Base-by-base conservation (phyloP, 2,113 vertebrate genomes). In the Alligator mississippiensis region DNA sequence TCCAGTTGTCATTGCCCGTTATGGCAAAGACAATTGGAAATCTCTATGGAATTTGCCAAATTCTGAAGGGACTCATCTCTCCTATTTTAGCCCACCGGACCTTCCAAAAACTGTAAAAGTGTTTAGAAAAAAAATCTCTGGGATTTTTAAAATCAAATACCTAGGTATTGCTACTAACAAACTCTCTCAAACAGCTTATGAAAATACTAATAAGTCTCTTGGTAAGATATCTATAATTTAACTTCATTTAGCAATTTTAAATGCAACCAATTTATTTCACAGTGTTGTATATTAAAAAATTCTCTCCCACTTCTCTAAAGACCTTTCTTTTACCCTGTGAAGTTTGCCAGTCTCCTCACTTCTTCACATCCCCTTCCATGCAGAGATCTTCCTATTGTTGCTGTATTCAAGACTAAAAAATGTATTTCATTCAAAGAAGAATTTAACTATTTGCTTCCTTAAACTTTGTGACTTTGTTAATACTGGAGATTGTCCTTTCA, bases 401-500 rank as follows among this genome's bases (percentile, higher is more conserved):
- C 74, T 81, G 28, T 68, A 38, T 61, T 83, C 79, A 93, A 34
- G 93, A 88, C 18, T 9, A 72, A 91, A 94, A 68, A 15, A 79
- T 3, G 77, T 57, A 58, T 18, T 88, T 4, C 1, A 81, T 82
- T 47, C 80, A 76, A 84, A 90, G 38, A 15, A 94, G 54, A 92
- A 93, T 93, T 91, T 34, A 74, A 28, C 8, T 80, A 62, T 0
- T 91, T 90, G 84, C 83, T 38, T 76, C 66, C 90, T 92, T 82
- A 77, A 63, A 27, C 82, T 89, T 90, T 90, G 80, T 47, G 90
- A 60, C 58, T 22, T 83, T 47, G 47, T 8, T 79, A 79, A 81
- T 90, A 57, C 16, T 88, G 17, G 61, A 76, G 70, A 68, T 58
- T 88, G 82, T 93, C 77, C 77, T 96, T 90, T 79, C 84, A 83